Base-by-base conservation (phyloP, 2,113 vertebrate genomes). In the Falcunculus frontatus region DNA sequence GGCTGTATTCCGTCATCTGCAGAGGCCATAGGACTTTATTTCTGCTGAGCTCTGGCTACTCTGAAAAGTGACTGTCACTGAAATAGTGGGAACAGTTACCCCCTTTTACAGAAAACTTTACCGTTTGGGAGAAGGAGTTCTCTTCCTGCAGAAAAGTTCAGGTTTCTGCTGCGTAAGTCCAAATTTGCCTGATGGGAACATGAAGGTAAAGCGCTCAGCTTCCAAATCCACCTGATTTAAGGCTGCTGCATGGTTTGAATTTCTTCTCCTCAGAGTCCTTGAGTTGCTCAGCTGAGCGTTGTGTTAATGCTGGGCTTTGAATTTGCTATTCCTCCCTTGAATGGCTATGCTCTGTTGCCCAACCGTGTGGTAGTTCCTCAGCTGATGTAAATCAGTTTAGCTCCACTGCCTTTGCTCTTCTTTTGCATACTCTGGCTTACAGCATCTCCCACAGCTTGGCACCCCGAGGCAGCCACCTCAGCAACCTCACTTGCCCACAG, bases 401-500 rank as follows among this genome's bases (percentile, higher is more conserved):
- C 67, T 79, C 74, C 1, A 2, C 46, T 70, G 82, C 63, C 47
- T 87, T 77, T 1, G 0, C 33, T 92, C 27, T 52, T 83, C 79
- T 85, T 35, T 57, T 90, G 44, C 2, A 0, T 15, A 63, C 14
- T 41, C 32, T 0, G 2, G 44, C 68, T 80, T 70, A 42, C 2
- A 2, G 42, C 0, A 0, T n/a, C 65, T 87, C 37, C 47, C 1
- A 2, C 37, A 89, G 68, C 53, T 49, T 3, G 3, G 57, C 0
- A 0, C 46, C 60, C 18, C 0, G 1, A 80, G 76, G 84, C 60
- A 92, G 82, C 78, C 46, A 59, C 67, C 2, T 0, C 74, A 87
- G 73, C 35, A 50, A 23, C 67, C 64, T 63, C 5, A 0, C 47
- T 80, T 55, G 47, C 39, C 55, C 47, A 46, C 35, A 27, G 0